A percentile compares a stretch with the other conserved stretches of the same genome.
Evolutionary conservation across 2,888 invertebrate species (phyloP).

Genomic region (Hydraecia micacea): DNA sequence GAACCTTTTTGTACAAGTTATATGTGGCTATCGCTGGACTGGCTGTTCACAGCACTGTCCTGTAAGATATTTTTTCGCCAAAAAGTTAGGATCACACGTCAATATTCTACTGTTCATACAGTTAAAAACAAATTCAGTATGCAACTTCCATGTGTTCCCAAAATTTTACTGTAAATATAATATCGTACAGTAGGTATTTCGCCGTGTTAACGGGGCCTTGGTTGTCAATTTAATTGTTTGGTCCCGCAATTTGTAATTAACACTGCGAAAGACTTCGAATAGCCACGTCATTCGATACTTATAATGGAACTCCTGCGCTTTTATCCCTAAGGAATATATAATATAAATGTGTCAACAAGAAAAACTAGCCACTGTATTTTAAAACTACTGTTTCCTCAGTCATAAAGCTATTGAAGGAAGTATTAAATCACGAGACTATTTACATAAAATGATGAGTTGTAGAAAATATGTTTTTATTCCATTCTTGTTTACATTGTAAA

Average conservation of each 20-base stretch:
- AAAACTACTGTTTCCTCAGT: slow-evolving; percentile 50
- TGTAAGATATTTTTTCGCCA: background rate
- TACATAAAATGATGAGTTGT: slow-evolving; percentile 64
- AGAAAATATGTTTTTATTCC: slow-evolving; percentile 62
- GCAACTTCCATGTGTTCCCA: background rate
- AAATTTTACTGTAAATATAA: background rate
- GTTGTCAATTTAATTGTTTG: background rate
- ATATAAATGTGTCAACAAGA: background rate
- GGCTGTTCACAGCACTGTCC: background rate
- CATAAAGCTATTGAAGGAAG: slow-evolving; percentile 60
- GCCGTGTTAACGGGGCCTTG: background rate
- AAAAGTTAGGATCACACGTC: background rate
- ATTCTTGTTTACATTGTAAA: slow-evolving; percentile 64
- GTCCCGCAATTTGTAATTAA: background rate
- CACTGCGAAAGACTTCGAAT: background rate
- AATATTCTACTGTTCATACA: background rate
- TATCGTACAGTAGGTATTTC: background rate
- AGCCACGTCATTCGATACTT: no score
- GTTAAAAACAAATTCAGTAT: background rate
- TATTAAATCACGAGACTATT: slow-evolving; percentile 51
- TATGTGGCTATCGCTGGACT: background rate
- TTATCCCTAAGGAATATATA: background rate
- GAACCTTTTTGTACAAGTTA: slow-evolving; percentile 25
- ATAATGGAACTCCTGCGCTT: background rate
- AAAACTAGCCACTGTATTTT: slow-evolving; percentile 20